Evolutionary conservation across 2,113 vertebrate genomes (phyloP).

Genomic region (Melanotaenia duboulayi): DNA sequence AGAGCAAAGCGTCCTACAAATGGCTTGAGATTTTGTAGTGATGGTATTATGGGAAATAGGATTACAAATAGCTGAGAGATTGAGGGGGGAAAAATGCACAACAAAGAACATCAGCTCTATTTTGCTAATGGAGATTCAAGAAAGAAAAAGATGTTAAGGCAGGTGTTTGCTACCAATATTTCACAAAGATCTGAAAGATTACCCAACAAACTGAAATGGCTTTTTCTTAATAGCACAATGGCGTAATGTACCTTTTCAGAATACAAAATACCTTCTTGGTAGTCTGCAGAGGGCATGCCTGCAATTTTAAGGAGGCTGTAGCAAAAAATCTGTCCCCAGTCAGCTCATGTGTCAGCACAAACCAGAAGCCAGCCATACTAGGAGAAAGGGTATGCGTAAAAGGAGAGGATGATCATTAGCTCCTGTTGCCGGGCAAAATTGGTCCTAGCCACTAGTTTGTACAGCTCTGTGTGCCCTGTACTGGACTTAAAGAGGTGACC

Average conservation of each 20-base stretch:
- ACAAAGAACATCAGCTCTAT: conserved; percentile 62
- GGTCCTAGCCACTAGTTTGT: conserved; percentile 43
- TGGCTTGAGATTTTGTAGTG: conserved; percentile 62
- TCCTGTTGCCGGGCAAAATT: conserved; percentile 63
- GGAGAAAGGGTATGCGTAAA: conserved; percentile 9
- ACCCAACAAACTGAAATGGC: conserved; percentile 60
- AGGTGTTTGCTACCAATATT: conserved; percentile 62
- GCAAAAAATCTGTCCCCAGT: conserved; percentile 51
- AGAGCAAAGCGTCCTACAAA: conserved; percentile 62
- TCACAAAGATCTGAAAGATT: conserved; percentile 60
- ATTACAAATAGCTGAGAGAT: conserved; percentile 66
- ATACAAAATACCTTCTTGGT: conserved; percentile 58
- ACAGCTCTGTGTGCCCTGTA: conserved; percentile 23
- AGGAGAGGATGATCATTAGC: conserved; percentile 57
- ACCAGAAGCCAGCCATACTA: conserved; percentile 56
- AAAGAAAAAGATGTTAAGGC: conserved; percentile 47
- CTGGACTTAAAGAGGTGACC: conserved; percentile 39
- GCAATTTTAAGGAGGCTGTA: conserved; percentile 65
- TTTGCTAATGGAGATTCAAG: conserved; percentile 67
- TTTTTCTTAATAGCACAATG: conserved; percentile 77
- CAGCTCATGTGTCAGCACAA: conserved; percentile 76
- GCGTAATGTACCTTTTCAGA: conserved; percentile 62
- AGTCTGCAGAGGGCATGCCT: conserved; percentile 55
- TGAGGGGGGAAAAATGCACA: conserved; percentile 58
- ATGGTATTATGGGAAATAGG: conserved; percentile 61